These are phyloP conservation scores for Cherax quadricarinatus DNA, from an alignment of 1,140 invertebrate genomes.

Conservation along the genomic window DNA sequence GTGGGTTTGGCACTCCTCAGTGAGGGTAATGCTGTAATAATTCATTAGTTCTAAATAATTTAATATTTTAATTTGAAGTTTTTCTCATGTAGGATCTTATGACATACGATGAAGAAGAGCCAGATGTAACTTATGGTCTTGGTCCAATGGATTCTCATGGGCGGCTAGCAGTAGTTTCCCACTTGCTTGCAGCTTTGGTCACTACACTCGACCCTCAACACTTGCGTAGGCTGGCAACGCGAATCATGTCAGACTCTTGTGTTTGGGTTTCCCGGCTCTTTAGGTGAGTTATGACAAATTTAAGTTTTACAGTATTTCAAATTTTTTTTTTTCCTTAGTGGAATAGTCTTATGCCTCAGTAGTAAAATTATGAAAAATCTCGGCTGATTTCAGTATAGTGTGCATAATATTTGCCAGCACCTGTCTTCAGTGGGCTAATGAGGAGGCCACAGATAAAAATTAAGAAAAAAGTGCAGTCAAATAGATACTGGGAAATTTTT, in stretches of 20 bases:
- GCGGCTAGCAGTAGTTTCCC: constrained; percentile 84
- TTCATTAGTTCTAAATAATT: not conserved
- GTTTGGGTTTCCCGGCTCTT: constrained; percentile 89
- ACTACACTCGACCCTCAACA: constrained; percentile 84
- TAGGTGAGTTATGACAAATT: constrained; percentile 78
- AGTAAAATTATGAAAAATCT: too few relatives aligned
- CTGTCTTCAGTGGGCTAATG: too few relatives aligned
- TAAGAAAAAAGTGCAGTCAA: too few relatives aligned
- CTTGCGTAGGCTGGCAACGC: constrained; percentile 83
- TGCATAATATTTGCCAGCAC: too few relatives aligned
- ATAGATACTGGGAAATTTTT: too few relatives aligned
- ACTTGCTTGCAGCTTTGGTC: constrained; percentile 86
- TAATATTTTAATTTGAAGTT: not conserved
- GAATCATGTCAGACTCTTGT: constrained; percentile 85
- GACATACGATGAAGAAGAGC: constrained; percentile 78
- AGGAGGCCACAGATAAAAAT: too few relatives aligned
- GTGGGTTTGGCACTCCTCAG: too few relatives aligned
- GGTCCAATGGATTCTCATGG: constrained; percentile 81
- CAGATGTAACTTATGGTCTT: constrained; percentile 75
- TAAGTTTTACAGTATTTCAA: not conserved
- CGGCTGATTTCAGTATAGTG: too few relatives aligned
- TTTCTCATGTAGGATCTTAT: constrained; percentile 77
- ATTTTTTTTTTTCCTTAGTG: too few relatives aligned
- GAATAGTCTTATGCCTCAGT: too few relatives aligned
- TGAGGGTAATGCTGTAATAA: too few relatives aligned